Evolutionary conservation across 2,113 vertebrate genomes (phyloP).

Genomic region (Indri indri): DNA sequence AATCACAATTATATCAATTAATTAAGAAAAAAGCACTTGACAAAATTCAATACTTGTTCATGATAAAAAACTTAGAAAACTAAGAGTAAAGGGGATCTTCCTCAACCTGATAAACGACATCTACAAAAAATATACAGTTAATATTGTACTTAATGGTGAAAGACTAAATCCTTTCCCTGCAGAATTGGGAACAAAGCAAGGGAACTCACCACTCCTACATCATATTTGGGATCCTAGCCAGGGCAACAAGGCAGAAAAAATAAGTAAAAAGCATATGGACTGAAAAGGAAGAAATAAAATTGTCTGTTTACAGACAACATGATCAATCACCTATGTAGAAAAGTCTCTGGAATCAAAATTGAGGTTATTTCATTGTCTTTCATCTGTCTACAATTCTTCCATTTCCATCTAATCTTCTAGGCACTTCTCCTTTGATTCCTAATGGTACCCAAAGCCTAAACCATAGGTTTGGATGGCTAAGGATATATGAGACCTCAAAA

Average conservation of each 20-base stretch:
- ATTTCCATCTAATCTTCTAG: conserved; percentile 7
- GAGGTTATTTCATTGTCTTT: neutral
- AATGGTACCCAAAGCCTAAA: neutral
- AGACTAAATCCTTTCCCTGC: neutral
- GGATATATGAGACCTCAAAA: neutral
- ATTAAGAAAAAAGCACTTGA: neutral
- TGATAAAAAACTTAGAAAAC: neutral
- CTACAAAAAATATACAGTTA: neutral
- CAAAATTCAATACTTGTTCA: neutral
- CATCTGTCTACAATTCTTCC: neutral
- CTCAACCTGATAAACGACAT: neutral
- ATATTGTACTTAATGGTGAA: neutral
- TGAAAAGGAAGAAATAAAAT: neutral
- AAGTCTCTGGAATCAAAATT: conserved; percentile 7
- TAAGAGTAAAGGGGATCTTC: neutral
- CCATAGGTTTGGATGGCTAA: neutral
- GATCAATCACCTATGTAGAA: neutral
- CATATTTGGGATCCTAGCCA: neutral
- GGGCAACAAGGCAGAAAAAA: neutral
- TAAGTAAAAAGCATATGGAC: neutral
- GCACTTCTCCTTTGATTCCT: neutral
- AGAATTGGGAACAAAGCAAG: neutral
- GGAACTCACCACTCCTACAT: neutral
- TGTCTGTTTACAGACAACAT: neutral
- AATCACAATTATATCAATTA: neutral